These are phyloP conservation scores for Zootoca vivipara DNA, from an alignment of 2,113 vertebrate genomes.

Conservation along the genomic window DNA sequence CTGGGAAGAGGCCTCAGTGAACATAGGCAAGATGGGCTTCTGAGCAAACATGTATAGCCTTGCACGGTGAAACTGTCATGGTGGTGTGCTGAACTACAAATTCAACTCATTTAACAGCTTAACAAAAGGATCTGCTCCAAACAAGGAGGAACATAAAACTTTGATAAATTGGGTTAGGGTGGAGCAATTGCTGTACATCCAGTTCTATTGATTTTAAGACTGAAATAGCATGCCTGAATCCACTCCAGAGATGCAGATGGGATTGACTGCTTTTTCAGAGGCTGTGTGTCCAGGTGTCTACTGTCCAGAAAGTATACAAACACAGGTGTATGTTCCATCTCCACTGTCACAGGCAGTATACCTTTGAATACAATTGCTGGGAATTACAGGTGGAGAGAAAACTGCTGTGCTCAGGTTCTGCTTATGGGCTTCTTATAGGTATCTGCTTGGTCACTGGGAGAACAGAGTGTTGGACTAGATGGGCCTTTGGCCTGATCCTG, in stretches of 20 bases:
- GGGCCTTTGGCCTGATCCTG: too few relatives aligned
- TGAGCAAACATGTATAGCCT: too few relatives aligned
- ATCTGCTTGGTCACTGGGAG: too few relatives aligned
- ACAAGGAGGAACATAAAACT: background rate
- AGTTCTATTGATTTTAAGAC: background rate
- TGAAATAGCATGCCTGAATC: background rate
- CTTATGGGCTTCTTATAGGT: too few relatives aligned
- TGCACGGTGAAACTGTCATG: background rate
- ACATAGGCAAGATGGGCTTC: background rate
- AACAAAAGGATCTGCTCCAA: background rate
- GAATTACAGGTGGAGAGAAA: too few relatives aligned
- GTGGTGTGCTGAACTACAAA: background rate
- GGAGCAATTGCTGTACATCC: background rate
- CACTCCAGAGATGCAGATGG: background rate
- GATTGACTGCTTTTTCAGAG: background rate
- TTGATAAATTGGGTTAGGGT: background rate
- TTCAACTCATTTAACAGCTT: background rate
- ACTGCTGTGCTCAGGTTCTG: too few relatives aligned
- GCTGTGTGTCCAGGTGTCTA: background rate
- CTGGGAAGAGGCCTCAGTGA: background rate
- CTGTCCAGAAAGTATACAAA: background rate
- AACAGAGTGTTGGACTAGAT: too few relatives aligned
- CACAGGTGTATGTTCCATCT: too few relatives aligned
- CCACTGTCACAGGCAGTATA: too few relatives aligned
- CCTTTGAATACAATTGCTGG: too few relatives aligned